These are phyloP conservation scores for Hyles lineata DNA, from an alignment of 2,888 invertebrate genomes.

Conservation along the genomic window DNA sequence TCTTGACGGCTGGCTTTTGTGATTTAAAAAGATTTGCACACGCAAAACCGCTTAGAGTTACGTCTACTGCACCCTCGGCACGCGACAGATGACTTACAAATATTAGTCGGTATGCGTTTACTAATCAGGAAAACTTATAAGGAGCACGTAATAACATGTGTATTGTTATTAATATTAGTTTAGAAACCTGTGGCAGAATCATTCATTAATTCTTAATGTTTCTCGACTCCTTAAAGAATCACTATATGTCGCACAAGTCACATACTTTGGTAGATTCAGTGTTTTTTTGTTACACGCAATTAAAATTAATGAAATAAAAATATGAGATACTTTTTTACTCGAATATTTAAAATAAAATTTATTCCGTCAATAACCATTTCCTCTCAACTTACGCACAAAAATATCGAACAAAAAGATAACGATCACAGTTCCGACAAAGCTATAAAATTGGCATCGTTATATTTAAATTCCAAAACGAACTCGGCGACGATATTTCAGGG, in stretches of 20 bases:
- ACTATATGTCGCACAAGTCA: no score
- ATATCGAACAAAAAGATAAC: constrained; percentile 10
- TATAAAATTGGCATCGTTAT: constrained; percentile 21
- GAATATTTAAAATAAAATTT: background rate
- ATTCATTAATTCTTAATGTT: no score
- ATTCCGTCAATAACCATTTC: background rate
- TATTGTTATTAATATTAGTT: background rate
- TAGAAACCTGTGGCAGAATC: no score
- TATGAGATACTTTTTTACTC: background rate
- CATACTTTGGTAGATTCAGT: no score
- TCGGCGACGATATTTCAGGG: constrained; percentile 13
- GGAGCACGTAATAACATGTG: background rate
- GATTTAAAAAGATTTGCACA: constrained; percentile 82
- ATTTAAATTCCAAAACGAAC: constrained; percentile 11
- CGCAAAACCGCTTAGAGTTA: constrained; percentile 75
- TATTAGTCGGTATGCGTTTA: constrained; percentile 12
- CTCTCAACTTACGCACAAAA: background rate
- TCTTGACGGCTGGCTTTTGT: constrained; percentile 82
- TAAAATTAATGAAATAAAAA: background rate
- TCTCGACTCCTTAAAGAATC: no score
- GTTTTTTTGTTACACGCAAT: background rate
- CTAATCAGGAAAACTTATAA: constrained; percentile 6
- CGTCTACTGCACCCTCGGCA: constrained; percentile 35
- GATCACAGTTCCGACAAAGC: constrained; percentile 13
- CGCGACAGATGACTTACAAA: constrained; percentile 16